Evolutionary conservation across 1,140 invertebrate genomes (phyloP).

Genomic region (Cydia amplana): DNA sequence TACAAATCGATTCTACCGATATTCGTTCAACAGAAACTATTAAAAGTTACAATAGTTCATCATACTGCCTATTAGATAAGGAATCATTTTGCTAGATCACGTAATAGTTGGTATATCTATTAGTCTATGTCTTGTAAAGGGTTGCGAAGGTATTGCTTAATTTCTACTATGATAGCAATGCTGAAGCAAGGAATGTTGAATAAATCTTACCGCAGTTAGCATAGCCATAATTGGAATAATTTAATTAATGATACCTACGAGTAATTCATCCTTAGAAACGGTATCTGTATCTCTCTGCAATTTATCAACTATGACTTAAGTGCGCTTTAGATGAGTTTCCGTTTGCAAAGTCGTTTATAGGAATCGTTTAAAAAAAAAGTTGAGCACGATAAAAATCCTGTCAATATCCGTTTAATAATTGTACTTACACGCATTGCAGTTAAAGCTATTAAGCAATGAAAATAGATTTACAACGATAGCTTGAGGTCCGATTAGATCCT

Average conservation of each 20-base stretch:
- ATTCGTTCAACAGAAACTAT: constrained; percentile 40
- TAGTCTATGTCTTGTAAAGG: constrained; percentile 6
- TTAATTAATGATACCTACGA: background rate
- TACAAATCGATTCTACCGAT: constrained; percentile 64
- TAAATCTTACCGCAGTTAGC: constrained; percentile 3
- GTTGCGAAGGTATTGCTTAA: constrained; percentile 35
- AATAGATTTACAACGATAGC: background rate
- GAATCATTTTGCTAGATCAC: constrained; percentile 32
- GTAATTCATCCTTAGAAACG: background rate
- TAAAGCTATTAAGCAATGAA: background rate
- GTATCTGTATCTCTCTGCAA: background rate
- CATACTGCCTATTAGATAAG: constrained; percentile 41
- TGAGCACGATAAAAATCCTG: background rate
- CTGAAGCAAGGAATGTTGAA: constrained; percentile 5
- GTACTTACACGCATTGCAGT: background rate
- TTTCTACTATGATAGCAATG: constrained; percentile 32
- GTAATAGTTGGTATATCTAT: constrained; percentile 38
- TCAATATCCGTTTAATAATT: background rate
- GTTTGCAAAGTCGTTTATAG: background rate
- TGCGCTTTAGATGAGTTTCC: background rate
- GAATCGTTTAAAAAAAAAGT: background rate
- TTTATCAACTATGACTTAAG: background rate
- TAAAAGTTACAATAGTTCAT: constrained; percentile 42
- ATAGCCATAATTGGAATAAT: background rate
- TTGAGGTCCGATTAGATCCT: background rate